phyloP scores from a whole-genome alignment of 92 coral and sea anemone species.

The Palythoa caribaeorum region DNA sequence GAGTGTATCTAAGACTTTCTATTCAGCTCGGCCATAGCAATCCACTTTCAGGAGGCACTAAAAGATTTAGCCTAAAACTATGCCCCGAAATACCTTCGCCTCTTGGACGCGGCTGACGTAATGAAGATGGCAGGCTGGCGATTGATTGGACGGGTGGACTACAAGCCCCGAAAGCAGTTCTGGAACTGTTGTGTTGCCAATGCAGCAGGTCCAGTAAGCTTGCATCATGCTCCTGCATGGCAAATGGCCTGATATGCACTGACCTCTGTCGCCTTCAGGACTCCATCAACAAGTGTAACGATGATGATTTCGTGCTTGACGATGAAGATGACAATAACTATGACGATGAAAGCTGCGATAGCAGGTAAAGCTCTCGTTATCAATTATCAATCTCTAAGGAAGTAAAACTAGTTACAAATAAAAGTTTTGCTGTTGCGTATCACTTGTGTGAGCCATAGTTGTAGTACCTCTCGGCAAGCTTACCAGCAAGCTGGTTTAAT shows the following conservation, averaged over 20 bases:
- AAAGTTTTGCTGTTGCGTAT: no score
- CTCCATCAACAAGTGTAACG: neutral
- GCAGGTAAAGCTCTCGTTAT: no score
- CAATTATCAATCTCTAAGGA: neutral
- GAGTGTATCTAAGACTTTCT: no score
- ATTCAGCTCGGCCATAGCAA: no score
- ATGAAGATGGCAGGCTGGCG: slow-evolving; percentile 5
- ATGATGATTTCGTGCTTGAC: neutral
- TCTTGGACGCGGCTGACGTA: neutral
- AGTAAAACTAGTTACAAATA: neutral
- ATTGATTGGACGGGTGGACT: slow-evolving; percentile 5
- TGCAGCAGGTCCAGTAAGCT: neutral
- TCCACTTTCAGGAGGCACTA: no score
- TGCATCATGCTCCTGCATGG: neutral
- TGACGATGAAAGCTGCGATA: no score
- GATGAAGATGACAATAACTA: no score
- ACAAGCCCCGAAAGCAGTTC: neutral
- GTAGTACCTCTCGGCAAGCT: slow-evolving; percentile 13
- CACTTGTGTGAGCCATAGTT: neutral
- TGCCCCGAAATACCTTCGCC: neutral
- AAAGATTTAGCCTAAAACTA: neutral
- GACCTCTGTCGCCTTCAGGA: slow-evolving; percentile 4
- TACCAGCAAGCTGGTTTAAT: slow-evolving; percentile 20
- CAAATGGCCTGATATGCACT: slow-evolving; percentile 2
- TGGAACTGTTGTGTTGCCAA: neutral